Conservation (phyloP, 1,140 invertebrate species). For the Macrostomum lignano region DNA sequence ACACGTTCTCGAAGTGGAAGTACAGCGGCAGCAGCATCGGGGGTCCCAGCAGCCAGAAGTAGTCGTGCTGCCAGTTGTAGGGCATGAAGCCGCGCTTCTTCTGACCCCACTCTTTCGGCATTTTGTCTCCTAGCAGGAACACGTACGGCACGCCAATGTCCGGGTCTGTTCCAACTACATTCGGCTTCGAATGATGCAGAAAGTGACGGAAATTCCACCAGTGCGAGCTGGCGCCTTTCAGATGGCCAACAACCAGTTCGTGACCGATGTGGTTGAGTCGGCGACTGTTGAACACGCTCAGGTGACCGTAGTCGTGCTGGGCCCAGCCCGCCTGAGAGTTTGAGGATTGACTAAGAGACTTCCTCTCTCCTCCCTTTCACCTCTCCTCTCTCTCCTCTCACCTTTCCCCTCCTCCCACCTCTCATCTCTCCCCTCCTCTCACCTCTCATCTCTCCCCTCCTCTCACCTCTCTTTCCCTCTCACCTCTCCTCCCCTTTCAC, state of each 20-base stretch:
- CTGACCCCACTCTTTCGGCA: conserved; percentile 10
- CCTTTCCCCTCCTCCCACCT: too few relatives aligned
- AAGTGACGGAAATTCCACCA: conserved; percentile 28
- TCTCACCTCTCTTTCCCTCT: too few relatives aligned
- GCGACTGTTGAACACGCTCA: conserved; percentile 19
- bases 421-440: too few relatives aligned
- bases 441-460: too few relatives aligned
- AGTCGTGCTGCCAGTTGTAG: conserved; percentile 11
- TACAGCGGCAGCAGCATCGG: conserved; percentile 20
- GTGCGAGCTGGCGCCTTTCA: conserved; percentile 21
- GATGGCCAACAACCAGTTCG: conserved; percentile 16
- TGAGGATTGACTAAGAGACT: too few relatives aligned
- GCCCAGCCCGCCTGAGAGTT: conserved; percentile 24
- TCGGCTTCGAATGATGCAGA: too few relatives aligned
- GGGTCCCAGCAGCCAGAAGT: conserved; percentile 10
- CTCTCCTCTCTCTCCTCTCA: too few relatives aligned
- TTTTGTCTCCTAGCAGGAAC: conserved; percentile 17
- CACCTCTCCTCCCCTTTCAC: too few relatives aligned
- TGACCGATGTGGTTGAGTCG: conserved; percentile 18
- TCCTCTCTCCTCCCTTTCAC: too few relatives aligned
- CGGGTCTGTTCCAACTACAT: too few relatives aligned
- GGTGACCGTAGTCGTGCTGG: conserved; percentile 27
- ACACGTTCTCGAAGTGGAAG: conserved; percentile 19
- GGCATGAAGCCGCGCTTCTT: conserved; percentile 10
- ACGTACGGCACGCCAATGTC: too few relatives aligned